Evolutionary conservation across 2,797 vertebrate genomes (phyloP).

Genomic region (Streptopelia turtur): DNA sequence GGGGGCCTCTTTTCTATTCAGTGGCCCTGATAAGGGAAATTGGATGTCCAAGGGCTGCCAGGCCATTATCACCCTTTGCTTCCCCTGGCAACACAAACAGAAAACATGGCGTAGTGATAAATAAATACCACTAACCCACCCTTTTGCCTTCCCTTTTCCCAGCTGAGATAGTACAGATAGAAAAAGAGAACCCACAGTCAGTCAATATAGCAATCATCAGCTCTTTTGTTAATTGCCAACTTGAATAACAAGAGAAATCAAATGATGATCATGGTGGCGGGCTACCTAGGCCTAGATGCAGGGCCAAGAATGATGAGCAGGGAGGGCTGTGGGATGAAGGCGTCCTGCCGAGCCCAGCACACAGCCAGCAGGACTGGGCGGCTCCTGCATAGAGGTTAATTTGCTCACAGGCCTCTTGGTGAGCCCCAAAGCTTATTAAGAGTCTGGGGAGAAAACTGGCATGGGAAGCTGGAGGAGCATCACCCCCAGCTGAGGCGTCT

Average conservation of each 20-base stretch:
- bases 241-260: conserved; percentile 69
- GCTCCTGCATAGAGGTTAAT: background rate
- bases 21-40: conserved; percentile 96
- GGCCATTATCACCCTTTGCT: conserved; percentile 79
- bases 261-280: conserved; percentile 13
- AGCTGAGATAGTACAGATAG: conserved; percentile 82
- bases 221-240: conserved; percentile 77
- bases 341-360: background rate
- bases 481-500: background rate
- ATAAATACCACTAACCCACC: conserved; percentile 75
- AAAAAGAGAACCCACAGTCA: conserved; percentile 67
- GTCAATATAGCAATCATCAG: conserved; percentile 86
- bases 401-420: background rate
- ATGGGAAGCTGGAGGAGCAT: background rate
- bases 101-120: conserved; percentile 79
- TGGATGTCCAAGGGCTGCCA: conserved; percentile 86
- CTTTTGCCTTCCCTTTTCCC: conserved; percentile 70
- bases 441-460: background rate
- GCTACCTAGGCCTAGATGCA: background rate
- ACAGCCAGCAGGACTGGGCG: background rate
- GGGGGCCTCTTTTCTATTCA: conserved; percentile 88
- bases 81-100: conserved; percentile 72
- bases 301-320: background rate
- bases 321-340: background rate
- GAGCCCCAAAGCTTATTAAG: background rate